A percentile compares a stretch with the other conserved stretches of the same genome.
These are phyloP conservation scores for Scaptodrosophila latifasciaeformis DNA, from an alignment of 2,888 invertebrate species.

Conservation along the genomic window DNA sequence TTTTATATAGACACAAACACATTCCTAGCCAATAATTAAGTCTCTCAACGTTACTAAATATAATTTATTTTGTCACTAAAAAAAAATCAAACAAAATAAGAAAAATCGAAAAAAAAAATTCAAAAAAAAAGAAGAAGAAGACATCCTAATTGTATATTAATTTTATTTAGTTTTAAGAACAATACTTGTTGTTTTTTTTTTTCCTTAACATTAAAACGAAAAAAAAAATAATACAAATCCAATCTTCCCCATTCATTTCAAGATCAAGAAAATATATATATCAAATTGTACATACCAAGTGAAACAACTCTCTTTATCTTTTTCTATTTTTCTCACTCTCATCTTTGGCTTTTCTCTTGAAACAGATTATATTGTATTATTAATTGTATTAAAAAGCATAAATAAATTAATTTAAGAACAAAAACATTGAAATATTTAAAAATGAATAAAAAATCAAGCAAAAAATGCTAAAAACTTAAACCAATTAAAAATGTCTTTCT, in stretches of 20 bases:
- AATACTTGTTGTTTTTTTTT: constrained; percentile 54
- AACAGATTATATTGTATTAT: constrained; percentile 60
- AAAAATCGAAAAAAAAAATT: constrained; percentile 3
- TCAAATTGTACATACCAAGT: constrained; percentile 53
- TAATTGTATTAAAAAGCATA: constrained; percentile 46
- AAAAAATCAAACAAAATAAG: not conserved
- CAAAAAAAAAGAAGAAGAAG: constrained; percentile 20
- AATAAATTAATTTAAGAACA: not conserved
- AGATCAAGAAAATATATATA: not conserved
- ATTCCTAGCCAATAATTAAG: constrained; percentile 58
- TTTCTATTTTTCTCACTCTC: too few species aligned
- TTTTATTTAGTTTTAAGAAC: constrained; percentile 61
- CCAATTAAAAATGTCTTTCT: too few species aligned
- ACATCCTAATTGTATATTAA: constrained; percentile 51
- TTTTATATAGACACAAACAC: too few species aligned
- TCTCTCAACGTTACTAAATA: constrained; percentile 19
- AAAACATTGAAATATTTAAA: constrained; percentile 40
- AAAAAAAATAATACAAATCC: too few species aligned
- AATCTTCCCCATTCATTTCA: not conserved
- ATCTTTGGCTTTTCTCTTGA: too few species aligned
- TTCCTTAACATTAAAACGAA: too few species aligned
- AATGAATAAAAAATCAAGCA: constrained; percentile 40
- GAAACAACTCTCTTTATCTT: too few species aligned
- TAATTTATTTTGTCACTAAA: constrained; percentile 53
- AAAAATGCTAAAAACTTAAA: constrained; percentile 22